These are phyloP conservation scores for Myotis yumanensis DNA, from an alignment of 2,113 vertebrate genomes.

Conservation along the genomic window DNA sequence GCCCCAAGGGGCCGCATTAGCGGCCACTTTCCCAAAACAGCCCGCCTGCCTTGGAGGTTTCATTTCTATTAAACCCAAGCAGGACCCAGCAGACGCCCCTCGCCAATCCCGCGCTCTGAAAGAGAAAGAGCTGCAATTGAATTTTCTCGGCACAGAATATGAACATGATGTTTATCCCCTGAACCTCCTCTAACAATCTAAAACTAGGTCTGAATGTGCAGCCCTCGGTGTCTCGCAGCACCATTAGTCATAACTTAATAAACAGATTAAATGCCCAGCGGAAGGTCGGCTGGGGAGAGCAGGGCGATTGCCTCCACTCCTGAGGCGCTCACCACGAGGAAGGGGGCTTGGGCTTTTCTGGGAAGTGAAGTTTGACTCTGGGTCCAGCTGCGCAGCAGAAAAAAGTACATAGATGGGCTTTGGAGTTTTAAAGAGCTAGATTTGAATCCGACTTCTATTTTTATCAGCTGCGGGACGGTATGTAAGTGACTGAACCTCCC, in stretches of 20 bases:
- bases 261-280: constrained; percentile 56
- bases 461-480: background rate
- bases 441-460: constrained; percentile 42
- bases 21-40: constrained; percentile 79
- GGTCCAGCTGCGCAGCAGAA: background rate
- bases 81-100: constrained; percentile 58
- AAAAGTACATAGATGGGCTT: background rate
- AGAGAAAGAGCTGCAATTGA: constrained; percentile 67
- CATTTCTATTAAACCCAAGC: constrained; percentile 81
- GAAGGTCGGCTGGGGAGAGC: constrained; percentile 43
- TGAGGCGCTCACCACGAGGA: background rate
- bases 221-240: background rate
- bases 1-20: constrained; percentile 82
- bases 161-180: constrained; percentile 64
- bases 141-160: constrained; percentile 72
- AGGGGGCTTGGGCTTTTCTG: constrained; percentile 22
- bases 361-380: background rate
- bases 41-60: constrained; percentile 74
- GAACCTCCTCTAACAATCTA: constrained; percentile 64
- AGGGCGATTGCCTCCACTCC: constrained; percentile 43
- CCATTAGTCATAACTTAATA: constrained; percentile 70
- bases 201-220: constrained; percentile 58
- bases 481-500: background rate
- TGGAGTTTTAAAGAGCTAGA: background rate
- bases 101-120: background rate